Conservation (phyloP, 2,797 vertebrate species). For the Periparus ater region DNA sequence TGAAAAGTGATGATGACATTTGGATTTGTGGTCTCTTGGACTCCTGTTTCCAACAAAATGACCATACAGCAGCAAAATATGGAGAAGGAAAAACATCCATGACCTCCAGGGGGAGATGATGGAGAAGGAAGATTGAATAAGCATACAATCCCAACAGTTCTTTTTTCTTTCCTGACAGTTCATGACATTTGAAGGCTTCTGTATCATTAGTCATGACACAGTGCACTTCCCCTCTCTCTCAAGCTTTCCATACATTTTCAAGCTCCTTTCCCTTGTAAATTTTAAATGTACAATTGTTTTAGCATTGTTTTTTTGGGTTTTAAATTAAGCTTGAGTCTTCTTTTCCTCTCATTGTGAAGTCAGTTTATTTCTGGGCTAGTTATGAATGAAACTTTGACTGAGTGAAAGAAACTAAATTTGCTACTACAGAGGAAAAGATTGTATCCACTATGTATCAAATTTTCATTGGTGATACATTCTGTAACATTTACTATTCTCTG, state of each 20-base stretch:
- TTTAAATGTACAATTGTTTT: background rate
- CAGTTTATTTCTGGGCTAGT: background rate
- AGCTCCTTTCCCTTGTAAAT: background rate
- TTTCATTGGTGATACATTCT: background rate
- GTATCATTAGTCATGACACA: conserved; percentile 10
- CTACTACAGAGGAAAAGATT: background rate
- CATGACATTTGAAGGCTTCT: conserved; percentile 28
- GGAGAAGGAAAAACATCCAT: background rate
- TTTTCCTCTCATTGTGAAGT: background rate
- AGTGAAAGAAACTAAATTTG: background rate
- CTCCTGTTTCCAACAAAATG: background rate
- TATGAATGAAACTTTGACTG: background rate
- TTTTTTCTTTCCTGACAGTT: conserved; percentile 2
- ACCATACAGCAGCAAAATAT: background rate
- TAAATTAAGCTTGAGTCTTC: background rate
- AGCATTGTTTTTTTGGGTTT: background rate
- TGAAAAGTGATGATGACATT: background rate
- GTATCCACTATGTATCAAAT: background rate
- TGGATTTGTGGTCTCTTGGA: background rate
- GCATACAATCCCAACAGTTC: background rate
- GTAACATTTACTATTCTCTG: background rate
- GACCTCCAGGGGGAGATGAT: background rate
- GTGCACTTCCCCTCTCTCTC: background rate
- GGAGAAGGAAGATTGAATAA: conserved; percentile 7
- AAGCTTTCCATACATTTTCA: background rate